These are phyloP conservation scores for Apodemia hepburni DNA, from an alignment of 2,888 invertebrate species.

Conservation along the genomic window DNA sequence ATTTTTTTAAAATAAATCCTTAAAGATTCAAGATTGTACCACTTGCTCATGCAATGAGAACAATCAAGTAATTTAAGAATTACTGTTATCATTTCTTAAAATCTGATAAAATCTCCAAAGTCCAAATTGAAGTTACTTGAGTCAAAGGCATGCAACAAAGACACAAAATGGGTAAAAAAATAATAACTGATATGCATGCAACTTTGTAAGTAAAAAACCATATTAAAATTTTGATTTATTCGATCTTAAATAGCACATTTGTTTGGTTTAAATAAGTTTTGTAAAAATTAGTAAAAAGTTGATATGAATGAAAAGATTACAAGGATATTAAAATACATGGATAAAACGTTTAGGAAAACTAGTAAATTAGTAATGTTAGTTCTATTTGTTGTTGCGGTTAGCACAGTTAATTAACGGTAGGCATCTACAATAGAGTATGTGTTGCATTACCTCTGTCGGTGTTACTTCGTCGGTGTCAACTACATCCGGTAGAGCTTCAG, in stretches of 20 bases:
- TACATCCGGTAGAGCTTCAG: constrained; percentile 65
- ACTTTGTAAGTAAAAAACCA: constrained; percentile 18
- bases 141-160: background rate
- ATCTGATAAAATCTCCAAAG: too few species aligned
- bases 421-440: constrained; percentile 70
- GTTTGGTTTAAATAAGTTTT: constrained; percentile 1
- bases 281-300: constrained; percentile 17
- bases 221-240: constrained; percentile 18
- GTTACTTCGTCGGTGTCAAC: constrained; percentile 74
- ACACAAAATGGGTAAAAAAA: background rate
- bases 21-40: too few species aligned
- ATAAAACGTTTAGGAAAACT: constrained; percentile 10
- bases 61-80: too few species aligned
- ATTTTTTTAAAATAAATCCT: too few species aligned
- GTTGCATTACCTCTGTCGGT: constrained; percentile 76
- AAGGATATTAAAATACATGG: constrained; percentile 1
- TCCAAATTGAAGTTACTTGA: too few species aligned
- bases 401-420: constrained; percentile 64
- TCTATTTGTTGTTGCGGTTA: constrained; percentile 42
- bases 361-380: constrained; percentile 21
- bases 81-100: too few species aligned
- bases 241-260: background rate
- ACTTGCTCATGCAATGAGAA: too few species aligned
- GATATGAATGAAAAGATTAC: constrained; percentile 6
- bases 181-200: constrained; percentile 15